Conservation (phyloP, 2,113 vertebrate genomes). For the Andinoacara biseriatus region DNA sequence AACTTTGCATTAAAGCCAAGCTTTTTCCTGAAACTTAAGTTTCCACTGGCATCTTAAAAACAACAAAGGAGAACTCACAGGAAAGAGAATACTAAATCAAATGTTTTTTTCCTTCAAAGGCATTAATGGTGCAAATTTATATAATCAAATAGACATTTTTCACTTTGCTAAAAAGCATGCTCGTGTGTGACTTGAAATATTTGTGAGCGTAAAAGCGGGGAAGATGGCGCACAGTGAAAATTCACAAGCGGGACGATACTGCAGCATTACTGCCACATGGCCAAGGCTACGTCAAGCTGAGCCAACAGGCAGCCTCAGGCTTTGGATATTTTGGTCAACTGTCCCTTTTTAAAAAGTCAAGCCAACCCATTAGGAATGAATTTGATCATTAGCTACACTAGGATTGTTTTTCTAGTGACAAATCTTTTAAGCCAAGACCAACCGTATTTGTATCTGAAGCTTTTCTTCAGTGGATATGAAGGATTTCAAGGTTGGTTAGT, state of each 20-base stretch:
- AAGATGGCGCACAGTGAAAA: not conserved
- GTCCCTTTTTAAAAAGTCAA: slow-evolving; percentile 43
- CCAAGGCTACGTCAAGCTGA: not conserved
- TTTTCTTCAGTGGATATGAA: slow-evolving; percentile 7
- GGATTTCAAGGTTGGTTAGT: slow-evolving; percentile 13
- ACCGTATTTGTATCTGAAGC: slow-evolving; percentile 10
- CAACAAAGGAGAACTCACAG: slow-evolving; percentile 29
- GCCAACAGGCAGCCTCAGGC: not conserved
- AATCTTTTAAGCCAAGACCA: slow-evolving; percentile 55
- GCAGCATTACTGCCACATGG: slow-evolving; percentile 23
- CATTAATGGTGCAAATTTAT: slow-evolving; percentile 35
- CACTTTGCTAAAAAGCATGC: slow-evolving; percentile 30
- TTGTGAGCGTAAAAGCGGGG: not conserved
- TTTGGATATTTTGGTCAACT: slow-evolving; percentile 46
- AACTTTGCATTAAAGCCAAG: slow-evolving; percentile 13
- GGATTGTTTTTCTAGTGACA: slow-evolving; percentile 51
- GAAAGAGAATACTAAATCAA: slow-evolving; percentile 65
- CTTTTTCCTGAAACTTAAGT: slow-evolving; percentile 6
- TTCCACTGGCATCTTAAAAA: slow-evolving; percentile 23
- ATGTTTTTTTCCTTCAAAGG: slow-evolving; percentile 52
- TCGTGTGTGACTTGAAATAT: slow-evolving; percentile 8
- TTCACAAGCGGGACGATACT: slow-evolving; percentile 22
- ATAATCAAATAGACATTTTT: slow-evolving; percentile 43
- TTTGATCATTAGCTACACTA: slow-evolving; percentile 48
- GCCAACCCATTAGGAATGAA: slow-evolving; percentile 46